Evolutionary conservation across 2,888 invertebrate genomes (phyloP).

Genomic region (Ennomos fuscantarius): DNA sequence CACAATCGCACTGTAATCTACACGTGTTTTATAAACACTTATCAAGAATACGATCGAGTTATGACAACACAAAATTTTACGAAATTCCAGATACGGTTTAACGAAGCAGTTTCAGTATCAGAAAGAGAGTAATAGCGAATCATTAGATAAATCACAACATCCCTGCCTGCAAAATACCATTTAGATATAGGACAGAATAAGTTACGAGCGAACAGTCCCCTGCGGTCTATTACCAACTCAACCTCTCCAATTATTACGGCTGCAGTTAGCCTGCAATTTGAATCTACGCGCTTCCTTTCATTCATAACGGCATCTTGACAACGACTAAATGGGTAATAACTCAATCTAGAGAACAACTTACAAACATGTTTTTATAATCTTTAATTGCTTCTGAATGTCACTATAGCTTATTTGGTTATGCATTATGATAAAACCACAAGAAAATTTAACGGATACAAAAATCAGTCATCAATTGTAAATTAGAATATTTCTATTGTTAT

Average conservation of each 20-base stretch:
- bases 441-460: too few relatives aligned
- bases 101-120: constrained; percentile 25
- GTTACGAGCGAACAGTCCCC: constrained; percentile 56
- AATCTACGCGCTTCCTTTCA: constrained; percentile 67
- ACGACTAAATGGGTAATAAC: constrained; percentile 37
- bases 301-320: constrained; percentile 48
- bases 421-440: too few relatives aligned
- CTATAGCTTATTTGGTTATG: too few relatives aligned
- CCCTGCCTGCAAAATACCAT: constrained; percentile 54
- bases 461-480: too few relatives aligned
- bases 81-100: constrained; percentile 5
- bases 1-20: constrained; percentile 43
- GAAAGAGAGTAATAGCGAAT: constrained; percentile 30
- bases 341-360: constrained; percentile 29
- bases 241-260: constrained; percentile 69
- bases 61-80: constrained; percentile 31
- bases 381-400: too few relatives aligned
- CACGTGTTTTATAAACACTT: constrained; percentile 45
- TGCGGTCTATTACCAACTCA: constrained; percentile 60
- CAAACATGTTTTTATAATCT: background rate
- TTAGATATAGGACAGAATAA: constrained; percentile 66
- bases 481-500: too few relatives aligned
- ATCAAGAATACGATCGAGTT: constrained; percentile 26
- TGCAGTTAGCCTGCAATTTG: constrained; percentile 67
- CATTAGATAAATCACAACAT: constrained; percentile 63